phyloP scores from a whole-genome alignment of 2,113 vertebrate genomes.

The Plecturocebus donacophilus region DNA sequence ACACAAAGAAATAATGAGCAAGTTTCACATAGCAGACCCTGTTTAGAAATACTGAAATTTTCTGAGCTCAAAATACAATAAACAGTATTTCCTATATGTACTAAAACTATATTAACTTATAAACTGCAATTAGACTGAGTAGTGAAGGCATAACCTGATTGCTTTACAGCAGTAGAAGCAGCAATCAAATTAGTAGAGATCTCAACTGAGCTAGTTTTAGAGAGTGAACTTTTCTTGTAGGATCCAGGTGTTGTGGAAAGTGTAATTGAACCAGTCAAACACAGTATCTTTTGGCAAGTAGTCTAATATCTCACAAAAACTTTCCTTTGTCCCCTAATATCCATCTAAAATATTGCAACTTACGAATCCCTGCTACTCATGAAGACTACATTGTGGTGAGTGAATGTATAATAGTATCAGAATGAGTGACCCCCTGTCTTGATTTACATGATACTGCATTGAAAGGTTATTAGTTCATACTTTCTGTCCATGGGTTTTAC shows the following conservation, averaged over 20 bases:
- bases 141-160: fast-evolving
- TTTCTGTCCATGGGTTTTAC: not conserved
- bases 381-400: not conserved
- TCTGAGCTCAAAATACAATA: not conserved
- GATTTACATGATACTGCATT: not conserved
- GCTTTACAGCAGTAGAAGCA: not conserved
- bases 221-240: not conserved
- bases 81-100: not conserved
- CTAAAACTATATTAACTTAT: not conserved
- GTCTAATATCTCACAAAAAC: not conserved
- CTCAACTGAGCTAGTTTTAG: not conserved
- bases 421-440: not conserved
- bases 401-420: not conserved
- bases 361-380: not conserved
- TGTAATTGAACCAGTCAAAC: not conserved
- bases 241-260: not conserved
- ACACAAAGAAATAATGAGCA: not conserved
- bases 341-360: not conserved
- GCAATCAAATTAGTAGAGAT: not conserved
- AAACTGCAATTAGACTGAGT: not conserved
- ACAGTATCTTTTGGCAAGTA: not conserved
- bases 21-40: not conserved
- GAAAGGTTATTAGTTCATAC: not conserved
- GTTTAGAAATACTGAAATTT: not conserved
- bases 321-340: not conserved